phyloP scores from a whole-genome alignment of 30 jellyfish, hydroid and myxozoan species.

The Aurelia coerulea region DNA sequence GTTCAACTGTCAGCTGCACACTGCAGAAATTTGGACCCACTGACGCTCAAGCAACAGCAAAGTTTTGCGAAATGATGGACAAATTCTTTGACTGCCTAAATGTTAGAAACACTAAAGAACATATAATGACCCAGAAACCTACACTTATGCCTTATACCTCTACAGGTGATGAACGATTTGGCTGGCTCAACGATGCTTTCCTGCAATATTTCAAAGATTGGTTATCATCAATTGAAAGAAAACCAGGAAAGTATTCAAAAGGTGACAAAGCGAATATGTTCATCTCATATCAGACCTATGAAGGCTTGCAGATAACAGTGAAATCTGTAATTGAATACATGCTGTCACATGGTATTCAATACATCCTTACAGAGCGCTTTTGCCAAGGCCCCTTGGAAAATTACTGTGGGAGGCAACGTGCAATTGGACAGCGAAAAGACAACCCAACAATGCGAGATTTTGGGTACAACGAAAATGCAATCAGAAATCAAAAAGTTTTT shows the following conservation, averaged over 20 bases:
- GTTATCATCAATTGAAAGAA: conserved; percentile 22
- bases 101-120: background rate
- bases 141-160: conserved; percentile 25
- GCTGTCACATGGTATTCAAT: no score
- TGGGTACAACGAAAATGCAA: conserved; percentile 10
- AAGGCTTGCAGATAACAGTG: conserved; percentile 44
- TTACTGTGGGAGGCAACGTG: background rate
- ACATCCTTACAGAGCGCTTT: no score
- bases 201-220: conserved; percentile 17
- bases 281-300: conserved; percentile 39
- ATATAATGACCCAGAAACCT: conserved; percentile 9
- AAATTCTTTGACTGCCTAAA: background rate
- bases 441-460: conserved; percentile 19
- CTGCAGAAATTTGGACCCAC: conserved; percentile 32
- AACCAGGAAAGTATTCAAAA: conserved; percentile 33
- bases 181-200: conserved; percentile 34
- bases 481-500: conserved; percentile 11
- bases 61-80: conserved; percentile 34
- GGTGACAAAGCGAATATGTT: conserved; percentile 31
- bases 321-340: background rate
- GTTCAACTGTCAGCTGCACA: conserved; percentile 26
- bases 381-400: no score
- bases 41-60: conserved; percentile 28
- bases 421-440: conserved; percentile 10
- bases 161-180: conserved; percentile 36